Conservation (phyloP, 1,140 invertebrate species). For the Globodera rostochiensis region DNA sequence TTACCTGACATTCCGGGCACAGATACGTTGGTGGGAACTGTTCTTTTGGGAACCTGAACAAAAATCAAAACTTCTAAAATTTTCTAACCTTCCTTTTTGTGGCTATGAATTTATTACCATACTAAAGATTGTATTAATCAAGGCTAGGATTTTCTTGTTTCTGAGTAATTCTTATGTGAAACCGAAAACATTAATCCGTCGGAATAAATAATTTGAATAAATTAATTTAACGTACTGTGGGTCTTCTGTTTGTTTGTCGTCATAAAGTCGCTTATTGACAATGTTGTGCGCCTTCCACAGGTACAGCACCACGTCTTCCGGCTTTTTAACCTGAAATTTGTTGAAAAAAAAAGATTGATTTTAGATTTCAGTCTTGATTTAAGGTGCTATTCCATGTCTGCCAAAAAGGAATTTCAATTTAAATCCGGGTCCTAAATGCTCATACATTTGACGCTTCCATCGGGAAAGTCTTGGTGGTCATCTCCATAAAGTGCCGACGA, state of each 20-base stretch:
- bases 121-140: no score
- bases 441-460: slow-evolving; percentile 60
- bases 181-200: no score
- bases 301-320: slow-evolving; percentile 63
- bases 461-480: slow-evolving; percentile 63
- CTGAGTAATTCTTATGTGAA: no score
- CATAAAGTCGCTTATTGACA: slow-evolving; percentile 63
- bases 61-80: no score
- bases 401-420: background rate
- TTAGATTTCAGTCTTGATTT: no score
- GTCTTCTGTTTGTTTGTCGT: slow-evolving; percentile 55
- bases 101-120: no score
- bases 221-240: slow-evolving; percentile 50
- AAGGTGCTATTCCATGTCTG: background rate
- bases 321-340: slow-evolving; percentile 56
- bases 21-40: slow-evolving; percentile 63
- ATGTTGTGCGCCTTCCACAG: slow-evolving; percentile 64
- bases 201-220: no score
- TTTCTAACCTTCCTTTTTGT: no score
- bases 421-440: background rate
- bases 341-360: no score
- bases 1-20: slow-evolving; percentile 54
- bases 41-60: slow-evolving; percentile 50
- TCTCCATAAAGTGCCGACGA: slow-evolving; percentile 62
- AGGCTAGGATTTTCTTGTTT: no score